A percentile compares a stretch with the other conserved stretches of the same genome.
Conservation (phyloP, 1,140 invertebrate species). For the Eriocheir sinensis region DNA sequence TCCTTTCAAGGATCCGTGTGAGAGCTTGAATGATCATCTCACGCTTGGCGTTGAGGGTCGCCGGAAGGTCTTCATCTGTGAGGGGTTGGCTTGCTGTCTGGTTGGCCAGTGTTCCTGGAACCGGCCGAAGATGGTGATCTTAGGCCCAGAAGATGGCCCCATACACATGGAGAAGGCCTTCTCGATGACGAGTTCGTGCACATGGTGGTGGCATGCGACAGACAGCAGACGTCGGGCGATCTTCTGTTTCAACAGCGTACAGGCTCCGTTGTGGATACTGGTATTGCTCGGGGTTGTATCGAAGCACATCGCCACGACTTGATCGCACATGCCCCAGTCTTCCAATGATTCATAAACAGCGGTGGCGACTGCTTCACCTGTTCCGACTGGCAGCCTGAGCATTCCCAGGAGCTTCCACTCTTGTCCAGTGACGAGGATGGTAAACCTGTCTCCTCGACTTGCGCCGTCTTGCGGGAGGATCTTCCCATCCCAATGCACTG, state of each 20-base stretch:
- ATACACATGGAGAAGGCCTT: constrained; percentile 13
- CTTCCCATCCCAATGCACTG: too few species aligned
- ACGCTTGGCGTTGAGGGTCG: too few species aligned
- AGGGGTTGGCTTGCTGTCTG: constrained; percentile 37
- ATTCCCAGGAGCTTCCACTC: too few species aligned
- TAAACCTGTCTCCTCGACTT: too few species aligned
- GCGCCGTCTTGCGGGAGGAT: too few species aligned
- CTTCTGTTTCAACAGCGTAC: not conserved
- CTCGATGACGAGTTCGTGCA: not conserved
- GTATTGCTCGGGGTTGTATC: constrained; percentile 44
- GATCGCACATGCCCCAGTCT: constrained; percentile 29
- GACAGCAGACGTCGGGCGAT: not conserved
- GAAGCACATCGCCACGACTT: not conserved
- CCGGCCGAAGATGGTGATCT: not conserved
- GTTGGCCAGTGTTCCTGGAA: constrained; percentile 24
- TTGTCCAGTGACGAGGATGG: too few species aligned
- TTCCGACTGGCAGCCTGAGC: too few species aligned
- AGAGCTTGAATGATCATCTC: too few species aligned
- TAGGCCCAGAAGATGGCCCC: constrained; percentile 16
- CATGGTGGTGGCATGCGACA: constrained; percentile 27
- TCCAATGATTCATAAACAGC: too few species aligned
- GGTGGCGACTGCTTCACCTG: too few species aligned
- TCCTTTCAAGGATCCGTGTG: too few species aligned
- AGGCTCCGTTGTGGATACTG: not conserved
- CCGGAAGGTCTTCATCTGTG: too few species aligned